Conservation (phyloP, 1,140 invertebrate genomes). For the Heliothis subflexa region DNA sequence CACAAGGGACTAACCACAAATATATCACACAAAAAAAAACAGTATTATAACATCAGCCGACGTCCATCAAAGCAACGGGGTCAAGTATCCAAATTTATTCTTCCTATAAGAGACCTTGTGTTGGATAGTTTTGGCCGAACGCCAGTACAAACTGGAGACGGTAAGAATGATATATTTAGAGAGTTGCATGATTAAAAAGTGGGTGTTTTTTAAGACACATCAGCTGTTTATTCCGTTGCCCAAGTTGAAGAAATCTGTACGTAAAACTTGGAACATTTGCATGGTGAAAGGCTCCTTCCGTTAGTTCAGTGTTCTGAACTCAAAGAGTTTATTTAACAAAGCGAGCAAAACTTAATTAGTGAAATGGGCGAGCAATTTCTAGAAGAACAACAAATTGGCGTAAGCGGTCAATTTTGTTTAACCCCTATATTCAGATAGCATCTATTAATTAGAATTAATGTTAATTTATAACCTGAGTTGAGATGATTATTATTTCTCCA, state of each 20-base stretch:
- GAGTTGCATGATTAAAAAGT: slow-evolving; percentile 34
- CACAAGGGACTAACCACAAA: background rate
- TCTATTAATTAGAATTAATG: too few species aligned
- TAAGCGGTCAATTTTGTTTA: background rate
- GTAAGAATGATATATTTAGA: slow-evolving; percentile 29
- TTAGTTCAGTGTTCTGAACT: background rate
- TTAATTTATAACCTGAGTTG: too few species aligned
- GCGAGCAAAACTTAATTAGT: background rate
- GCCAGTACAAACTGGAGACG: slow-evolving; percentile 23
- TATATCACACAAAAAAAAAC: background rate
- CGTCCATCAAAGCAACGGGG: slow-evolving; percentile 22
- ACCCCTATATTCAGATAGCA: too few species aligned
- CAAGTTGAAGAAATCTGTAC: background rate
- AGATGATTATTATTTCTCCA: too few species aligned
- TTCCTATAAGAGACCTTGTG: slow-evolving; percentile 41
- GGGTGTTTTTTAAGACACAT: background rate
- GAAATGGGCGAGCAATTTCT: background rate
- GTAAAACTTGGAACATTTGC: slow-evolving; percentile 4
- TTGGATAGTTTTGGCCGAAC: slow-evolving; percentile 31
- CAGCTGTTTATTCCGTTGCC: background rate
- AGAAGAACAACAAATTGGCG: background rate
- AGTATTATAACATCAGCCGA: background rate
- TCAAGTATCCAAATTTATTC: slow-evolving; percentile 41
- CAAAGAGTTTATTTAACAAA: background rate
- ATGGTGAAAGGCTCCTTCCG: background rate